A percentile compares a stretch with the other conserved stretches of the same genome.
These are phyloP conservation scores for Turritopsis dohrnii DNA, from an alignment of 30 jellyfish, hydroid and myxozoan genomes.

Conservation along the genomic window DNA sequence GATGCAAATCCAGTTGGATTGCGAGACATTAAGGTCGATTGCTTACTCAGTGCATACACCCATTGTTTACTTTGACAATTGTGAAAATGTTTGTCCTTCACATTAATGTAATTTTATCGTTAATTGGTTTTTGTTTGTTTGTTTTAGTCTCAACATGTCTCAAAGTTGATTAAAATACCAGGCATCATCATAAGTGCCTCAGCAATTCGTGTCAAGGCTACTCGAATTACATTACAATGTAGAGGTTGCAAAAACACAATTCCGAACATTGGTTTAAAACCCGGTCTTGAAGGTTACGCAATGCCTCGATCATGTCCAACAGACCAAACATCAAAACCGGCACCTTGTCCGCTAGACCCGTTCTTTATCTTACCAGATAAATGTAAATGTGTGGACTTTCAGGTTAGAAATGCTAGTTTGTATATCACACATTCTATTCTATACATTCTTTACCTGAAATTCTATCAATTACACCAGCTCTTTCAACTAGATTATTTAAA, in stretches of 20 bases:
- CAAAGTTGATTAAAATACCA: slow-evolving; percentile 86
- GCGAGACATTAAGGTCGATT: slow-evolving; percentile 69
- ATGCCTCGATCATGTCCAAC: slow-evolving; percentile 97
- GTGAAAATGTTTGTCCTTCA: background rate
- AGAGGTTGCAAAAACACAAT: slow-evolving; percentile 85
- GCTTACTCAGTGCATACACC: background rate
- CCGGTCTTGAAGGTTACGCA: slow-evolving; percentile 95
- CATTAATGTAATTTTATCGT: background rate
- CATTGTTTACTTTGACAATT: background rate
- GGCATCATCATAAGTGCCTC: slow-evolving; percentile 98
- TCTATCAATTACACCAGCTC: too few relatives aligned
- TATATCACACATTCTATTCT: too few relatives aligned
- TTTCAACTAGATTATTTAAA: too few relatives aligned
- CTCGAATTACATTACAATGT: slow-evolving; percentile 88
- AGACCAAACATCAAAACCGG: slow-evolving; percentile 92
- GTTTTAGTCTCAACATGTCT: slow-evolving; percentile 87
- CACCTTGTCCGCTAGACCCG: slow-evolving; percentile 99
- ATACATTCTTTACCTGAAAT: too few relatives aligned
- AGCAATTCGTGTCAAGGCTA: slow-evolving; percentile 92
- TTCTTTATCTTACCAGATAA: slow-evolving; percentile 95
- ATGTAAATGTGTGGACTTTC: slow-evolving; percentile 98
- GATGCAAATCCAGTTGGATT: slow-evolving; percentile 75
- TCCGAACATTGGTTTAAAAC: slow-evolving; percentile 79
- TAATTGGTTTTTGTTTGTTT: too few relatives aligned
- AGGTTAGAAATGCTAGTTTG: slow-evolving; percentile 63